These are phyloP conservation scores for Ceyx erithaca DNA, from an alignment of 2,797 vertebrate species.

Conservation along the genomic window DNA sequence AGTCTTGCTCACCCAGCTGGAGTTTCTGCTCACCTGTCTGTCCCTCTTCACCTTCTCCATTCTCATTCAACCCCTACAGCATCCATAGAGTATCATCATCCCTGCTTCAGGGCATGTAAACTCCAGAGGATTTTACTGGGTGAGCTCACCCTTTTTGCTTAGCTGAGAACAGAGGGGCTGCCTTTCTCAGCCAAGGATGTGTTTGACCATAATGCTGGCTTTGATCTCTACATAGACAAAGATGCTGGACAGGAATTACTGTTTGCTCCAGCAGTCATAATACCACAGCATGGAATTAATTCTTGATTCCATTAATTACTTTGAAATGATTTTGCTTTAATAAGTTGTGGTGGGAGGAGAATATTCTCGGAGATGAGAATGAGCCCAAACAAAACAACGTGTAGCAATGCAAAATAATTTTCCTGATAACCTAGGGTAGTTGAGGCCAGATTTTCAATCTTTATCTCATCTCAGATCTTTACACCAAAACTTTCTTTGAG, in stretches of 20 bases:
- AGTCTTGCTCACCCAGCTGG: neutral
- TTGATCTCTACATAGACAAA: neutral
- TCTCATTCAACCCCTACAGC: neutral
- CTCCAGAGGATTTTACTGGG: neutral
- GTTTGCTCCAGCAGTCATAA: conserved; percentile 42
- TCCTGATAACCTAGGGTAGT: neutral
- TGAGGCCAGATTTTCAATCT: neutral
- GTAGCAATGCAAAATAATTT: neutral
- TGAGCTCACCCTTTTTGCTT: neutral
- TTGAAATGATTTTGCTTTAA: conserved; percentile 42
- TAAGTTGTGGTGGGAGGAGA: neutral
- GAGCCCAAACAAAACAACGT: conserved; percentile 9
- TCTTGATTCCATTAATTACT: conserved; percentile 23
- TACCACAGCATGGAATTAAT: conserved; percentile 48
- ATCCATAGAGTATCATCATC: neutral
- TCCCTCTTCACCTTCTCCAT: neutral
- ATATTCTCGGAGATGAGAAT: conserved; percentile 12
- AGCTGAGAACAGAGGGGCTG: neutral
- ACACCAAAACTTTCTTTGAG: neutral
- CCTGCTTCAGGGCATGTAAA: neutral
- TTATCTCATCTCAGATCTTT: neutral
- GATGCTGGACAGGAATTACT: conserved; percentile 15
- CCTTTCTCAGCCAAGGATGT: neutral
- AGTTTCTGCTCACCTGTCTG: neutral
- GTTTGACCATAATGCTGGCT: neutral